Percentiles rank a stretch among this genome's conserved stretches.
Conservation (phyloP, 2,797 vertebrate species). For the Lindbergichthys nudifrons region DNA sequence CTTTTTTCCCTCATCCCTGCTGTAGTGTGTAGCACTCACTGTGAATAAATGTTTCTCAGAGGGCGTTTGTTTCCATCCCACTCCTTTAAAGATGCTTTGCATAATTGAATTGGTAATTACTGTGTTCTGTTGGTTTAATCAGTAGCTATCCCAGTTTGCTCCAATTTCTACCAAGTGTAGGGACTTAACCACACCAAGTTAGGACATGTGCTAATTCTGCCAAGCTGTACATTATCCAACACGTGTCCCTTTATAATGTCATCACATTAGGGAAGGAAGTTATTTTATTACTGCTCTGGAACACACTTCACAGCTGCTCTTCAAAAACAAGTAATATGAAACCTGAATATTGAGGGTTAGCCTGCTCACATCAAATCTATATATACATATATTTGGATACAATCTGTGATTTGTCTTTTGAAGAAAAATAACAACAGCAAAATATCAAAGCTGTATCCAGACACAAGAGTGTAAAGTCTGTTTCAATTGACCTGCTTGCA, state of each 20-base stretch:
- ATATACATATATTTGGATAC: not conserved
- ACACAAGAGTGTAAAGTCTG: constrained; percentile 14
- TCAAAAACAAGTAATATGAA: constrained; percentile 9
- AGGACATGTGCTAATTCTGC: constrained; percentile 26
- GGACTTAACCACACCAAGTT: constrained; percentile 33
- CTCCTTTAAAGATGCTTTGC: constrained; percentile 53
- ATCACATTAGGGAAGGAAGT: constrained; percentile 14
- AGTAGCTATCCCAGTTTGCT: constrained; percentile 33
- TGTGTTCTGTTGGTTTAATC: constrained; percentile 52
- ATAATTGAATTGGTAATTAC: constrained; percentile 63
- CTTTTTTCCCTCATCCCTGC: constrained; percentile 37
- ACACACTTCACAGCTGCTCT: constrained; percentile 7
- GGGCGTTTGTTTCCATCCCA: constrained; percentile 55
- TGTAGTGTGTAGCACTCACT: constrained; percentile 22
- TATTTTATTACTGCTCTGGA: constrained; percentile 15
- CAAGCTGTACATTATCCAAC: constrained; percentile 16
- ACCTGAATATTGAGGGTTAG: constrained; percentile 18
- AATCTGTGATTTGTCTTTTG: not conserved
- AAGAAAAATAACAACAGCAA: not conserved
- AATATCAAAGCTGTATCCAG: constrained; percentile 9
- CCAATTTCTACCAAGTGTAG: constrained; percentile 13
- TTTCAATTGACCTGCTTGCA: constrained; percentile 41
- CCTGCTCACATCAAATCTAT: not conserved
- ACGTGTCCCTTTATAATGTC: not conserved
- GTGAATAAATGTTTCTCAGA: constrained; percentile 52